phyloP scores from a whole-genome alignment of 2,888 invertebrate genomes.

The Stenodema calcarata region DNA sequence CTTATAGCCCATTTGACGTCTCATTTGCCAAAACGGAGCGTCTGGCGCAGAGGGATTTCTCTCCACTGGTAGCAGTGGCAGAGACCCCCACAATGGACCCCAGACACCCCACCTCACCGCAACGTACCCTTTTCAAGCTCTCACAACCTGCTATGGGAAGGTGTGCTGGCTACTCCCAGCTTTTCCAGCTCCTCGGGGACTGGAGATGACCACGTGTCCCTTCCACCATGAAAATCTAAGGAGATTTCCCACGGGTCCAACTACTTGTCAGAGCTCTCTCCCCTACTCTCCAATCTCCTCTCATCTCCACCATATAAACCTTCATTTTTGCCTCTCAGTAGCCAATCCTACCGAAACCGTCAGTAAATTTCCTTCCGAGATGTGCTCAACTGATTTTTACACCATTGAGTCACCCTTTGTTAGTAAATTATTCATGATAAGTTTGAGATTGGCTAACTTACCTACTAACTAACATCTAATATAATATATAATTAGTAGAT shows the following conservation, averaged over 20 bases:
- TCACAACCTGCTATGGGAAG: neutral
- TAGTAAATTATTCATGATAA: no score
- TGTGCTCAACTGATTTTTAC: no score
- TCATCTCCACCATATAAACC: neutral
- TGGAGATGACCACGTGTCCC: constrained; percentile 15
- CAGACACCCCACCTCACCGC: neutral
- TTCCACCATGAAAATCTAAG: constrained; percentile 37
- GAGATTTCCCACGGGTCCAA: constrained; percentile 31
- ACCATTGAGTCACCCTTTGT: no score
- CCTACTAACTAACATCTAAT: no score
- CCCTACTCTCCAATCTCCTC: neutral
- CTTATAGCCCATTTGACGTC: constrained; percentile 2
- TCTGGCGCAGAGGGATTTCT: neutral
- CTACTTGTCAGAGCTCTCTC: constrained; percentile 24
- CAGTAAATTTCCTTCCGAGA: neutral
- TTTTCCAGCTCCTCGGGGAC: neutral
- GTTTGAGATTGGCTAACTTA: no score
- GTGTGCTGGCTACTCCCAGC: neutral
- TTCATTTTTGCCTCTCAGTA: neutral
- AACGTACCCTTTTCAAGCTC: neutral
- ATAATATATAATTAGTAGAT: no score
- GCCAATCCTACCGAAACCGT: neutral
- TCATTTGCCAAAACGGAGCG: neutral
- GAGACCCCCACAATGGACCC: neutral
- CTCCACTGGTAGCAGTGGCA: neutral